Evolutionary conservation across 2,113 vertebrate species (phyloP), one percentile per base, ranked within the genome.

Genomic region (Aviceda subcristata): DNA sequence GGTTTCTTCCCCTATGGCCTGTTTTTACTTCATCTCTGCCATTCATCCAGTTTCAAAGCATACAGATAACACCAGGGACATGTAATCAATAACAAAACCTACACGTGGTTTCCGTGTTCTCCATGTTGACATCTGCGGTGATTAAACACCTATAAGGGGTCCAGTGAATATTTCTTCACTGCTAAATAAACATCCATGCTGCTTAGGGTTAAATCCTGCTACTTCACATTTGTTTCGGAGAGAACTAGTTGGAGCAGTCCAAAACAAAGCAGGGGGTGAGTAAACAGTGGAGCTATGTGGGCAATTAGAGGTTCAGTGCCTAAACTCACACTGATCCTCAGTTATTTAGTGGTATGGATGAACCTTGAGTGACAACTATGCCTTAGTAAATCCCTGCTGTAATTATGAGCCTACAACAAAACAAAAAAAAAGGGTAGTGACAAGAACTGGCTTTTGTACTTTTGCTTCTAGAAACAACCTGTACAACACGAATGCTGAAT

Each of bases 401-500:
- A 8, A 19, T 34, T 8, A 11, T 1, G 6, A 69, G 10, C 17
- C 41, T 26, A 41, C 18, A 53, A n/a, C n/a, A n/a, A n/a, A 14
- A 24, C 26, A 16, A 51, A 29, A 56, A 56, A 22, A 5, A 6
- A 0, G 7, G 5, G 15, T 1, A 26, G 8, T 1, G 2, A 20
- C 9, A 5, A 56, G 34, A 36, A 18, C 10, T 10, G 7, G 26
- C 5, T 12, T 50, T 17, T 72, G 2, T 82, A 1, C 64, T 79
- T 94, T 74, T 67, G 9, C 51, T 38, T 63, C 48, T 94, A 99
- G 99, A 21, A 95, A 98, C 85, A 99, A 98, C 94, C 97, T 99
- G 76, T 99, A 98, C 97, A 99, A 99, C 93, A 99, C 99, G 0
- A 98, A 98, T 19, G 62, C 71, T 8, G 97, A 96, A 2, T 99